These are phyloP conservation scores for Hyperoplus immaculatus DNA, from an alignment of 2,797 vertebrate genomes.

Conservation along the genomic window DNA sequence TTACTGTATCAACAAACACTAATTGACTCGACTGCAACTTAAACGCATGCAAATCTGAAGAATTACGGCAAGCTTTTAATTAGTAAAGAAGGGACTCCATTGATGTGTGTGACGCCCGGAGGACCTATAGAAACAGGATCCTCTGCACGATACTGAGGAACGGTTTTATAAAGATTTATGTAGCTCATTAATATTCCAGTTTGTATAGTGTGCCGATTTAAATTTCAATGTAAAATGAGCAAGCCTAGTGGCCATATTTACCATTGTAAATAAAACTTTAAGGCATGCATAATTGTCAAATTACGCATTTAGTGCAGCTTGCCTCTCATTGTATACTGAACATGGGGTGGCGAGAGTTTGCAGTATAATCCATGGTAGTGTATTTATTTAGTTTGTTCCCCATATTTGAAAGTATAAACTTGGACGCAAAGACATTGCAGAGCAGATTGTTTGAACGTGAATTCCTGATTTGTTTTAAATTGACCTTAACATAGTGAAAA, in stretches of 20 bases:
- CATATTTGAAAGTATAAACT: constrained; percentile 1
- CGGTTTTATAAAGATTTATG: constrained; percentile 69
- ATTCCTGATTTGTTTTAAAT: not conserved
- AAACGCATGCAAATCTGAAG: constrained; percentile 75
- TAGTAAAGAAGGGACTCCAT: constrained; percentile 68
- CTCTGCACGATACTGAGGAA: constrained; percentile 52
- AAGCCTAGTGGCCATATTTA: constrained; percentile 78
- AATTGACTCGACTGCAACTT: constrained; percentile 68
- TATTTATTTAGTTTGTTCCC: constrained; percentile 9
- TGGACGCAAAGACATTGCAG: not conserved
- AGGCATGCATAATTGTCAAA: constrained; percentile 55
- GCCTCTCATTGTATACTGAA: constrained; percentile 15
- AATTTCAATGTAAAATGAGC: constrained; percentile 62
- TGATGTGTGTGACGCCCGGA: constrained; percentile 73
- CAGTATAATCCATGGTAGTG: not conserved
- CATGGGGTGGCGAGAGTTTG: constrained; percentile 1
- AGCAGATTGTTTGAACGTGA: not conserved
- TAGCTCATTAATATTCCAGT: constrained; percentile 74
- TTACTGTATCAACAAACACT: constrained; percentile 73
- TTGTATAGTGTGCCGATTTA: constrained; percentile 67
- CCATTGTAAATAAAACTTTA: constrained; percentile 71
- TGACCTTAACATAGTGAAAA: not conserved
- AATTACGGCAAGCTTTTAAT: constrained; percentile 78
- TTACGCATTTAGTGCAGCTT: constrained; percentile 22
- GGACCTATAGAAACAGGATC: constrained; percentile 66